These are phyloP conservation scores for Bos javanicus DNA, from an alignment of 2,113 vertebrate genomes.

Conservation along the genomic window DNA sequence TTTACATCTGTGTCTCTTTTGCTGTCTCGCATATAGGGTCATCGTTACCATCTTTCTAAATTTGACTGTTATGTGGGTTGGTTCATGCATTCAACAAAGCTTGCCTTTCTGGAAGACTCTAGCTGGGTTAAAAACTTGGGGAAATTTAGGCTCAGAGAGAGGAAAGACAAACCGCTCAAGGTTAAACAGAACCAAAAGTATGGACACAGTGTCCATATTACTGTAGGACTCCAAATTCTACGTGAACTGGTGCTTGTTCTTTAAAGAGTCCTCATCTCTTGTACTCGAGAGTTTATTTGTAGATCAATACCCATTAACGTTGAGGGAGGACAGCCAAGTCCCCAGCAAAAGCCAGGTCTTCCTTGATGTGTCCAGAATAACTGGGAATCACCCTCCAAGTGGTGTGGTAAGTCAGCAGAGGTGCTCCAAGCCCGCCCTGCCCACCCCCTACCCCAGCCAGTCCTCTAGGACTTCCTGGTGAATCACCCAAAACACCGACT, in stretches of 20 bases:
- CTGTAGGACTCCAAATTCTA: not conserved
- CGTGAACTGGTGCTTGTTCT: not conserved
- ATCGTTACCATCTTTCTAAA: not conserved
- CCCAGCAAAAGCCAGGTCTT: not conserved
- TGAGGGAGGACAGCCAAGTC: not conserved
- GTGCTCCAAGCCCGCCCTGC: not conserved
- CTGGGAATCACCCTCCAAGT: not conserved
- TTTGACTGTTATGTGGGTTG: not conserved
- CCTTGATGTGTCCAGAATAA: not conserved
- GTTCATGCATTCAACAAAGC: not conserved
- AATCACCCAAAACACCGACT: not conserved
- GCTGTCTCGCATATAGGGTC: not conserved
- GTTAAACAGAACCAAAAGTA: not conserved
- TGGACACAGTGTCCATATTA: not conserved
- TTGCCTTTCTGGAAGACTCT: not conserved
- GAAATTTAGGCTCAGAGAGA: not conserved
- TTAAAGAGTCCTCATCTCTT: not conserved
- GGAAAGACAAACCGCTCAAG: not conserved
- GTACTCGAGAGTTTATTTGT: not conserved
- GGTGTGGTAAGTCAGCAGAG: not conserved
- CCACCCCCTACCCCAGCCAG: fast-evolving
- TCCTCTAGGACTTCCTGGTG: not conserved
- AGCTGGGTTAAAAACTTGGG: not conserved
- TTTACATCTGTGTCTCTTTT: not conserved
- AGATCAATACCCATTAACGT: constrained; percentile 10